Base-by-base conservation (phyloP, 2,797 vertebrate species). In the Malacoraja senta region DNA sequence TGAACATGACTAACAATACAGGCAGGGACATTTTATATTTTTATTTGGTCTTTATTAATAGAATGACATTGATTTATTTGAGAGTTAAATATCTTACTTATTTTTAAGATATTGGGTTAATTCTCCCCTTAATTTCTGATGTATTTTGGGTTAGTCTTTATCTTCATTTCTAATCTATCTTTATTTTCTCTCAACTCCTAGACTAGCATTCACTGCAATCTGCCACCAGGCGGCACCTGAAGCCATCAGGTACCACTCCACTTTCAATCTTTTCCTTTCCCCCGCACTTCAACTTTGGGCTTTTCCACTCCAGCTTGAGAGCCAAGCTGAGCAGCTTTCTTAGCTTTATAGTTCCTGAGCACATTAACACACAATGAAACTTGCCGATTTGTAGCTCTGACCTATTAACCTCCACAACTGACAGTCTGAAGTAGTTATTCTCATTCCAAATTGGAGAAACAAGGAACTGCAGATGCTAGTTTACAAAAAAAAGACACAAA, bases 221-320 rank as follows among this genome's bases (percentile, higher is more conserved):
- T 65, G 15, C 84, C 84, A 88, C 63, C 63, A 88, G 84, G 84
- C 9, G 84, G 84, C 84, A 88, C 61, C 84, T 68, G 84, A 88
- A 68, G 68, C 84, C 8, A 19, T 88, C n/a, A 35, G n/a, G 29
- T 68, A 19, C 35, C 17, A 35, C n/a, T 35, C 15, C 32, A 38
- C 15, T 19, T 19, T 79, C 3, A 79, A 38, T 79, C 32, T 35
- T 79, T 38, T 19, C 35, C 78, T 79, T 79, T 79, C 35, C n/a
- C 78, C 15, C 17, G n/a, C 32, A 35, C n/a, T 32, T 88, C 29
- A 13, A 68, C 17, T 21, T 35, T 68, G 61, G 17, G 1, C 61
- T 58, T 32, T 15, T 35, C 35, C 35, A 7, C 68, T 24, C n/a
- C 29, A 65, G 15, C 15, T 68, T 88, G 1, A 10, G n/a, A 88